Evolutionary conservation across 2,888 invertebrate genomes (phyloP), one percentile per base, ranked within the genome.

Genomic region (Eurytoma californica): DNA sequence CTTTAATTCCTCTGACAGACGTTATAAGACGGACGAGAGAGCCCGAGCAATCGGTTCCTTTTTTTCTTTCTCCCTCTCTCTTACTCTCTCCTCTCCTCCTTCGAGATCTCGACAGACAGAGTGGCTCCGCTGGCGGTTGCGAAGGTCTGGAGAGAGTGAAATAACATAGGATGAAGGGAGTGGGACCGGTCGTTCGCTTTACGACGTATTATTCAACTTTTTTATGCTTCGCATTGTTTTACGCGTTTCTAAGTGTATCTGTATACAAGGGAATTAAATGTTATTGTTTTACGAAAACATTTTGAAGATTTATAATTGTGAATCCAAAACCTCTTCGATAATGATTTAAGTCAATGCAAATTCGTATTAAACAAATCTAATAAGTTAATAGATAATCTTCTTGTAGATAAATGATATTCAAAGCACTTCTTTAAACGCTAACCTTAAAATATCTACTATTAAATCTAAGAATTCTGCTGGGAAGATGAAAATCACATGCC

Each of bases 1-100:
- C 83, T 84, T 85, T 86, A 88, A 86, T 88, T 87, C 77, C 65
- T 85, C 84, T 87, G 88, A 88, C 86, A 87, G 86, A 86, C 86
- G 84, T 84, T 86, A 60, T 66, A 86, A 87, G 87, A 86, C 86
- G 86, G 86, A 84, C 84, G 83, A 85, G 84, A 82, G 83, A 76
- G 79, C 81, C 77, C 83, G 70, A 14, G 16, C 65, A 20, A 16
- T 39, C 55, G 55, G 80, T 79, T 82, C 80, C 79, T 82, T 76
- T 78, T 76, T 67, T 61, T 55, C 51, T 68, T 72, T 66, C 57
- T 67, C 63, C 65, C 47, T 47, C 53, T 70, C 73, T 74, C 72
- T 57, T 60, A 69, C 55, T 51, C 75, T 61, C 28, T 73, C 80
- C 49, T 79, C 60, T 28, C 39, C 63, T 18, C 57, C 24, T 53